A percentile compares a stretch with the other conserved stretches of the same genome.
Conservation (phyloP, 1,140 invertebrate genomes). For the Bombus superbus region DNA sequence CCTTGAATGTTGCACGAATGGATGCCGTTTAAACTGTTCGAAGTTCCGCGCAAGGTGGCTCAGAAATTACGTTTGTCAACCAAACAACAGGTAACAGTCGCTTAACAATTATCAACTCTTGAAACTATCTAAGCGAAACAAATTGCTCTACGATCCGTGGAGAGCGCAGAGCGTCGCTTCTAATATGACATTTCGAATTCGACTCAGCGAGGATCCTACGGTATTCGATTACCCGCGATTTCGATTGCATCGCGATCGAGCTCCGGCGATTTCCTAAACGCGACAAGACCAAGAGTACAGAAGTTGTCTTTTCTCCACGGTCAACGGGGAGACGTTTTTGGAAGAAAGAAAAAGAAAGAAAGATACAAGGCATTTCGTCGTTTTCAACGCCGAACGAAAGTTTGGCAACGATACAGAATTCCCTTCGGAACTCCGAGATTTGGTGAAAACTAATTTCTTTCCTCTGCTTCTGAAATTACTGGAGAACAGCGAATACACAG, state of each 20-base stretch:
- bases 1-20: not conserved
- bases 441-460: not conserved
- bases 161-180: too few relatives aligned
- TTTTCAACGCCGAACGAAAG: not conserved
- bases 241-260: too few relatives aligned
- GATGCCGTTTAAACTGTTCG: not conserved
- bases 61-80: not conserved
- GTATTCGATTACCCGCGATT: not conserved
- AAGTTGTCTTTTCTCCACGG: too few relatives aligned
- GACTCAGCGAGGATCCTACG: not conserved
- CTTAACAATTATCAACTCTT: not conserved
- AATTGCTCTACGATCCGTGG: not conserved
- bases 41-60: not conserved
- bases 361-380: not conserved
- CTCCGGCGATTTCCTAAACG: too few relatives aligned
- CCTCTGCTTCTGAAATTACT: not conserved
- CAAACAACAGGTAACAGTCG: not conserved
- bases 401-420: not conserved
- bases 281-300: not conserved
- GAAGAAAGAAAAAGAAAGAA: too few relatives aligned
- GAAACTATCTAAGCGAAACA: not conserved
- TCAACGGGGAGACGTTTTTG: not conserved
- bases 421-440: not conserved
- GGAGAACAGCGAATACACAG: not conserved
- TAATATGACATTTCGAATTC: not conserved